Percentiles rank a stretch among this genome's conserved stretches.
Conservation (phyloP, 2,888 invertebrate genomes). For the Camptogramma bilineatum region DNA sequence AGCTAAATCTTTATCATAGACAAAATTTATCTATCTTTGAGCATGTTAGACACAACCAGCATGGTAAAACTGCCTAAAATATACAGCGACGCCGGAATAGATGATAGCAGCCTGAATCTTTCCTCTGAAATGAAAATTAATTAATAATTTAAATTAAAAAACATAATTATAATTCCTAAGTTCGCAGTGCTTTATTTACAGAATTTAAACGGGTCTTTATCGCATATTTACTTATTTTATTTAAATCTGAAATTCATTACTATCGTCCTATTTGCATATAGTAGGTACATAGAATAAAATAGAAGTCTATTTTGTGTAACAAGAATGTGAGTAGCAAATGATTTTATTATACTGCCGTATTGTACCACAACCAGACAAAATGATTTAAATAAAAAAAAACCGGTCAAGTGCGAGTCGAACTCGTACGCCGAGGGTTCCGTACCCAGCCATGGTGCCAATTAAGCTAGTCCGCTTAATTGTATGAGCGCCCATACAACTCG, state of each 20-base stretch:
- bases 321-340: too few relatives aligned
- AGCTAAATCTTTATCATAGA: conserved; percentile 5
- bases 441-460: too few relatives aligned
- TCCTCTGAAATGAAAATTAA: conserved; percentile 87
- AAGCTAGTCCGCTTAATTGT: too few relatives aligned
- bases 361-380: too few relatives aligned
- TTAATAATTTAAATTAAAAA: conserved; percentile 14
- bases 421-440: too few relatives aligned
- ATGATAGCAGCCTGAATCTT: conserved; percentile 90
- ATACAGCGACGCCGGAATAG: conserved; percentile 91
- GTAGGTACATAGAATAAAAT: too few relatives aligned
- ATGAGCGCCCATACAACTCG: too few relatives aligned
- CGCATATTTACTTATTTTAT: neutral
- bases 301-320: too few relatives aligned
- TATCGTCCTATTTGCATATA: neutral
- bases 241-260: too few relatives aligned
- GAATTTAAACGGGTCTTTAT: neutral
- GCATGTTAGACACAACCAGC: conserved; percentile 79
- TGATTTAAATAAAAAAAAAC: too few relatives aligned
- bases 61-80: conserved; percentile 90
- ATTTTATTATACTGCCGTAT: too few relatives aligned
- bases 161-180: neutral
- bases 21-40: conserved; percentile 66
- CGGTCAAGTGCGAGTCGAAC: too few relatives aligned
- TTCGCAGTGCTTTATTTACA: neutral